phyloP scores from a whole-genome alignment of 2,113 vertebrate genomes.

The Labeo catla region DNA sequence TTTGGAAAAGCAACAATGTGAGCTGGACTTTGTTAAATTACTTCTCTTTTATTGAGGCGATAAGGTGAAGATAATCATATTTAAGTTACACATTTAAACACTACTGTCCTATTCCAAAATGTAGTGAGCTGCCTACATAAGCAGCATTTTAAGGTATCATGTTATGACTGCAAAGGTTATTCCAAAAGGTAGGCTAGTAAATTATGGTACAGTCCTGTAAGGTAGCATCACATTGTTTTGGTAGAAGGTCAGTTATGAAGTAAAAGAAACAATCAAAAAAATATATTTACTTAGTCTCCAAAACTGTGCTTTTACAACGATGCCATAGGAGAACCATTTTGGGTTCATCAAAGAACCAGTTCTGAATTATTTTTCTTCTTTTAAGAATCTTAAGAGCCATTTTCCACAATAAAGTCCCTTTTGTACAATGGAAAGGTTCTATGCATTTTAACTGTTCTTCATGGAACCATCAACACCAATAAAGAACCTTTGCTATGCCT shows the following conservation, averaged over 20 bases:
- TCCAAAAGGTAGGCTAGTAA: background rate
- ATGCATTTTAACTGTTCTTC: background rate
- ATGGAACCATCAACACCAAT: background rate
- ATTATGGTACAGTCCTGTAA: background rate
- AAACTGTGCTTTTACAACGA: background rate
- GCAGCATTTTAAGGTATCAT: background rate
- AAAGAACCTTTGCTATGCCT: too few species aligned
- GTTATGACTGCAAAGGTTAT: background rate
- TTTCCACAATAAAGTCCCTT: background rate
- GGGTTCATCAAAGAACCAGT: background rate
- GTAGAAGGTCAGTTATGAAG: background rate
- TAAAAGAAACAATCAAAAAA: background rate
- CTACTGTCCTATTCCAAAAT: background rate
- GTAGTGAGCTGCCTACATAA: background rate
- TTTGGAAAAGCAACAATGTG: background rate
- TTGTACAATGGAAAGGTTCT: background rate
- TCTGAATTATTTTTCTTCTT: background rate
- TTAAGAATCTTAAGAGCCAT: background rate
- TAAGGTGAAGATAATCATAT: background rate
- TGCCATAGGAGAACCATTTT: background rate
- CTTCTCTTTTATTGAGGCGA: background rate
- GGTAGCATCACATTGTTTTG: background rate
- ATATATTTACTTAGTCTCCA: background rate
- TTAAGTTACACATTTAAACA: background rate
- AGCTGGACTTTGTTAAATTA: background rate